Evolutionary conservation across 1,140 invertebrate genomes (phyloP).

Genomic region (Mactra quadrangularis): DNA sequence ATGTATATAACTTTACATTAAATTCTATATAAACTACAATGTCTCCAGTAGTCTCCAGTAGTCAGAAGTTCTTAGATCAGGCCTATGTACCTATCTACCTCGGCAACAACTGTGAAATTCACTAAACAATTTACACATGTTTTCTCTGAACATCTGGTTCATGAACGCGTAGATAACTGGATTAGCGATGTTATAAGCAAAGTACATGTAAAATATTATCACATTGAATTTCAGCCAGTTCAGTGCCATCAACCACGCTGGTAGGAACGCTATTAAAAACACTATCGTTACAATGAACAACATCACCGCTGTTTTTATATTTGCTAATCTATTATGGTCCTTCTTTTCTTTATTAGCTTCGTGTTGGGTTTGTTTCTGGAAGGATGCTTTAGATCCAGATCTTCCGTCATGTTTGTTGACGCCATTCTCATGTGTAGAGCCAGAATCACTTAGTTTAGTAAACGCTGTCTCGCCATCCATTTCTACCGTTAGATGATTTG

Average conservation of each 20-base stretch:
- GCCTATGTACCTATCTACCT: not conserved
- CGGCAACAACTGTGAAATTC: constrained; percentile 32
- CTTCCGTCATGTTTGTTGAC: constrained; percentile 13
- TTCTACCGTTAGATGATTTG: constrained; percentile 39
- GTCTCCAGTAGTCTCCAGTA: too few species aligned
- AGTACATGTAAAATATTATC: constrained; percentile 81
- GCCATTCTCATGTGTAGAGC: constrained; percentile 12
- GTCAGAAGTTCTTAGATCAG: too few species aligned
- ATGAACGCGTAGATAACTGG: constrained; percentile 82
- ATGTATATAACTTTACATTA: too few species aligned
- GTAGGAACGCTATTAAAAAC: constrained; percentile 80
- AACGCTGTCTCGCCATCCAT: constrained; percentile 47
- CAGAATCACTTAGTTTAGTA: not conserved
- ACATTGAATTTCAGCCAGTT: constrained; percentile 71
- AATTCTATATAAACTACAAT: too few species aligned
- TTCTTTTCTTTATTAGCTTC: constrained; percentile 42
- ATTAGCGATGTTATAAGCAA: constrained; percentile 81
- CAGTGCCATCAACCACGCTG: constrained; percentile 79
- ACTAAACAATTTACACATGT: constrained; percentile 67
- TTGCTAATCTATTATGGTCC: constrained; percentile 68
- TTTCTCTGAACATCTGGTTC: constrained; percentile 81
- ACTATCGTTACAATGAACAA: constrained; percentile 81
- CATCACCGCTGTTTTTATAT: constrained; percentile 80
- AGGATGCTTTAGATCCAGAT: not conserved
- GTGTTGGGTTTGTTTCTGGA: constrained; percentile 5